These are phyloP conservation scores for Tachystola acroxantha DNA, from an alignment of 2,888 invertebrate species.

Conservation along the genomic window DNA sequence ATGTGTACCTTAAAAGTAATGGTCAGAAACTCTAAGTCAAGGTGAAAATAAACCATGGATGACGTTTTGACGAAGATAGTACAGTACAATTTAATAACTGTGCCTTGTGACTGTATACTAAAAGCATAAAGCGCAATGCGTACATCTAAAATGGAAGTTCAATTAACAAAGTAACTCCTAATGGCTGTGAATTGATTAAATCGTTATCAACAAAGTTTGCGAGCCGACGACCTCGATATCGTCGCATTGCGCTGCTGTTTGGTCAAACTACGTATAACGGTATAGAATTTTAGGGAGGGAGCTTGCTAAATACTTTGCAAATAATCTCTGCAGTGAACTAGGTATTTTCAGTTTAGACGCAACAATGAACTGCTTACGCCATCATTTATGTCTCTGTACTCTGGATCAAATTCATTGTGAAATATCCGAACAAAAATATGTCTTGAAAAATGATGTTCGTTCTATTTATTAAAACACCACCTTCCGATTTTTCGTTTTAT, in stretches of 20 bases:
- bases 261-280: slow-evolving; percentile 7
- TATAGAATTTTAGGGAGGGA: not conserved
- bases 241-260: slow-evolving; percentile 50
- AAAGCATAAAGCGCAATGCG: too few relatives aligned
- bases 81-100: too few relatives aligned
- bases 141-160: too few relatives aligned
- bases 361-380: not conserved
- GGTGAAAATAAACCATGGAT: not conserved
- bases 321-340: not conserved
- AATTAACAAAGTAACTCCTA: not conserved
- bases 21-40: not conserved
- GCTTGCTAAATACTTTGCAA: not conserved
- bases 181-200: too few relatives aligned
- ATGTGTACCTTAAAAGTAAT: not conserved
- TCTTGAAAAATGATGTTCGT: too few relatives aligned
- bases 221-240: slow-evolving; percentile 42
- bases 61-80: too few relatives aligned
- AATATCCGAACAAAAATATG: too few relatives aligned
- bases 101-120: too few relatives aligned
- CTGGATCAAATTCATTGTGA: too few relatives aligned
- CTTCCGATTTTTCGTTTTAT: too few relatives aligned
- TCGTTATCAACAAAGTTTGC: slow-evolving; percentile 11
- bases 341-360: not conserved
- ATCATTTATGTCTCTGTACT: too few relatives aligned
- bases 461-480: too few relatives aligned